Conservation (phyloP, 2,797 vertebrate genomes). For the Sebastes minor region DNA sequence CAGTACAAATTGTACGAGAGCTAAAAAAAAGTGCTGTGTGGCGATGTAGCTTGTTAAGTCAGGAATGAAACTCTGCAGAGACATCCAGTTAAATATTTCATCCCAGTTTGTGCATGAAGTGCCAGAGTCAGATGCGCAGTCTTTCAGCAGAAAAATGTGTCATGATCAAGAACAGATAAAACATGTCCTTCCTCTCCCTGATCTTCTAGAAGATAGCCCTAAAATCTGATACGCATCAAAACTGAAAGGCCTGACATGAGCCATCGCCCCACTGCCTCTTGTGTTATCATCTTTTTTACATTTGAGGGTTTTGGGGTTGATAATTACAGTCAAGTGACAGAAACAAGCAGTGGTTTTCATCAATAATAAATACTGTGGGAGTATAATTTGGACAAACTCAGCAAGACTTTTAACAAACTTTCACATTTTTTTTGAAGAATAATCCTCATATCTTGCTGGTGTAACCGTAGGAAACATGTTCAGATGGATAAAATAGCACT, state of each 20-base stretch:
- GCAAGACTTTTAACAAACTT: conserved; percentile 6
- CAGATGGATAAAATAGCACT: not conserved
- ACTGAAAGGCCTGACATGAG: conserved; percentile 21
- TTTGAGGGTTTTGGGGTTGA: conserved; percentile 14
- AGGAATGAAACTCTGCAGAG: conserved; percentile 54
- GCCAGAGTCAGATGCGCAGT: conserved; percentile 48
- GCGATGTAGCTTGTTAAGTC: conserved; percentile 58
- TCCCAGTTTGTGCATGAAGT: conserved; percentile 54
- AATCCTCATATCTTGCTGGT: not conserved
- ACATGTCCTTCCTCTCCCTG: conserved; percentile 13
- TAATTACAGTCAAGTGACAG: conserved; percentile 6
- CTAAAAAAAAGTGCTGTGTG: conserved; percentile 35
- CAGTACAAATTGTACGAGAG: conserved; percentile 36
- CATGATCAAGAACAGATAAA: conserved; percentile 53
- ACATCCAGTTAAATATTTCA: conserved; percentile 72
- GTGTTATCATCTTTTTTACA: not conserved
- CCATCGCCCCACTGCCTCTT: not conserved
- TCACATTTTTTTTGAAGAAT: not conserved
- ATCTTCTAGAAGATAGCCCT: conserved; percentile 7
- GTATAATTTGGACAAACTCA: conserved; percentile 2
- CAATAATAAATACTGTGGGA: conserved; percentile 11
- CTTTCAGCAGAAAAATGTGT: conserved; percentile 47
- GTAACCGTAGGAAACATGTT: not conserved
- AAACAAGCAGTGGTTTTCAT: conserved; percentile 1
- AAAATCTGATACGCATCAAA: conserved; percentile 32